A percentile compares a stretch with the other conserved stretches of the same genome.
Evolutionary conservation across 2,888 invertebrate genomes (phyloP).

Genomic region (Dicycla oo): DNA sequence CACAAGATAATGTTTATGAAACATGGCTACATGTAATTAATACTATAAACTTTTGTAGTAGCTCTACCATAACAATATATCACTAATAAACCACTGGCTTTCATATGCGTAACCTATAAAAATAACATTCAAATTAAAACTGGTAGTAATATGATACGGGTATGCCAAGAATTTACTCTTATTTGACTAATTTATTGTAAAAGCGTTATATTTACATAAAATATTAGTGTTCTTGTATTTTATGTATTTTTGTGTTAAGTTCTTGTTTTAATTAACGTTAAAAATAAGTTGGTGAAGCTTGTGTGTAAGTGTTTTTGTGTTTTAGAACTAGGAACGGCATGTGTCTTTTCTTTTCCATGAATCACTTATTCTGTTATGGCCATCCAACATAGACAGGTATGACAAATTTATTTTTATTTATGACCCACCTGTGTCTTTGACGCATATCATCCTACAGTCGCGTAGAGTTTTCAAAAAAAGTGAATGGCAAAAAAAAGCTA

Average conservation of each 20-base stretch:
- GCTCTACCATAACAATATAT: slow-evolving; percentile 54
- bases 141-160: slow-evolving; percentile 60
- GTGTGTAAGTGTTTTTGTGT: slow-evolving; percentile 19
- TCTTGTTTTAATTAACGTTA: slow-evolving; percentile 50
- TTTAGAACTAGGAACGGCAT: background rate
- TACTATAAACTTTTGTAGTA: slow-evolving; percentile 43
- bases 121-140: slow-evolving; percentile 58
- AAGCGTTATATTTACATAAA: slow-evolving; percentile 60
- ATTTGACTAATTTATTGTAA: slow-evolving; percentile 49
- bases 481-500: too few species aligned
- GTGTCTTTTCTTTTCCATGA: background rate
- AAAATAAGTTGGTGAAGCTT: slow-evolving; percentile 14
- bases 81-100: slow-evolving; percentile 32
- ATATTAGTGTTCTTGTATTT: slow-evolving; percentile 43
- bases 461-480: too few species aligned
- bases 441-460: too few species aligned
- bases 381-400: background rate
- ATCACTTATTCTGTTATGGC: too few species aligned
- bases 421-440: too few species aligned
- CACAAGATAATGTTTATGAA: slow-evolving; percentile 1
- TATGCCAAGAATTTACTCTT: slow-evolving; percentile 64
- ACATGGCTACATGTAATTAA: slow-evolving; percentile 36
- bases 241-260: slow-evolving; percentile 37
- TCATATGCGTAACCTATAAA: slow-evolving; percentile 49
- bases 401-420: background rate